These are phyloP conservation scores for Nemotelus nigrinus DNA, from an alignment of 2,888 invertebrate genomes.

Conservation along the genomic window DNA sequence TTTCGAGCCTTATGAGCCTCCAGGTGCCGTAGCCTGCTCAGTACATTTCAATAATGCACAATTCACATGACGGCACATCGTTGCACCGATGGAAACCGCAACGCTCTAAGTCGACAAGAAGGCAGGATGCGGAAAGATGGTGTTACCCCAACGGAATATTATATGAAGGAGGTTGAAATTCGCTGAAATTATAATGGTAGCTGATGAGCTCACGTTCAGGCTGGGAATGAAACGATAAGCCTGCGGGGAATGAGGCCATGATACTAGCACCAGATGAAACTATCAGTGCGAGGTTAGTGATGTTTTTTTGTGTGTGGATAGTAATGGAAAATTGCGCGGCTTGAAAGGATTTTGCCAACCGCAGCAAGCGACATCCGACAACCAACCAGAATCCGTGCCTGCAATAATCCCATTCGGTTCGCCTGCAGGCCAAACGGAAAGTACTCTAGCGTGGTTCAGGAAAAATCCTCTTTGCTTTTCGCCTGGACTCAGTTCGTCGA, in stretches of 20 bases:
- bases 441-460: not conserved
- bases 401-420: slow-evolving; percentile 20
- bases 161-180: not conserved
- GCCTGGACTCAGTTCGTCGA: not conserved
- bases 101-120: not conserved
- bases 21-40: too few relatives aligned
- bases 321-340: not conserved
- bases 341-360: not conserved
- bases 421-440: not conserved
- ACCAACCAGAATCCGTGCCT: not conserved
- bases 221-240: not conserved
- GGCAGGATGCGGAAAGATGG: not conserved
- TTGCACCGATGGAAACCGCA: slow-evolving; percentile 11
- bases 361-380: not conserved
- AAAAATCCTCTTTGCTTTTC: not conserved
- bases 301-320: not conserved
- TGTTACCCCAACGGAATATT: not conserved
- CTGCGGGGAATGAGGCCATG: not conserved
- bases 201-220: not conserved
- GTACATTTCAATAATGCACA: not conserved
- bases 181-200: not conserved
- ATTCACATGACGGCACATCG: not conserved
- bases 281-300: not conserved
- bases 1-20: too few relatives aligned
- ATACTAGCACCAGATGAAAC: not conserved